Evolutionary conservation across 2,797 vertebrate genomes (phyloP), one percentile per base, ranked within the genome.

Genomic region (Apogon hyalosoma): DNA sequence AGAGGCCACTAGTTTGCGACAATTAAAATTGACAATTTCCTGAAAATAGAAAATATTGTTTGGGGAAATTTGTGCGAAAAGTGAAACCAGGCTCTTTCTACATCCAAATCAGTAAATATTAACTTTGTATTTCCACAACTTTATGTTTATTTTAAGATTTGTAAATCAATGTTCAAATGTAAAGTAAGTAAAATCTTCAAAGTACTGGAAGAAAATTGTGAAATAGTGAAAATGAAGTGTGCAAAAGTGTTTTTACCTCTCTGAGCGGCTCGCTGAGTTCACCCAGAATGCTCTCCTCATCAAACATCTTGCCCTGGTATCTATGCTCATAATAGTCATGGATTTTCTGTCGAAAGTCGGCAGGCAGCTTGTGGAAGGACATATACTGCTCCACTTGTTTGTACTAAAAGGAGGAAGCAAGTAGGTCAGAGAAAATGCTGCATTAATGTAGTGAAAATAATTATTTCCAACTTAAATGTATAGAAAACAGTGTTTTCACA

Each of bases 241-340:
- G 2, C 49, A 41, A 10, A 40, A 43, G 18, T 36, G 43, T 9
- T 6, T 47, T 50, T 62, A 99, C 98, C 95, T 99, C 97, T 11
- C 97, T 90, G 52, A 99, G 92, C 0, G 97, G 98, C 84, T 97
- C 97, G 0, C 95, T 99, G 77, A 99, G 96, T 85, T 99, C 98
- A 56, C 92, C 98, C 48, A 99, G 91, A 82, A 99, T 99, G 89
- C 97, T 99, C 86, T 98, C 98, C 85, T 99, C 98, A 0, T 99
- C 98, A 0, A 99, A 99, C 97, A 99, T 99, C 94, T 99, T 99
- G 82, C 98, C 98, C 88, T 99, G 98, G 93, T 98, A 99, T 59
- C 98, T 95, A 77, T 99, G 97, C 83, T 99, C 98, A 0, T 99
- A 99, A 87, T 99, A 99, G 87, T 99, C 98, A 0, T 99, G 98